phyloP scores from a whole-genome alignment of 2,113 vertebrate genomes.

The Entelurus aequoreus region DNA sequence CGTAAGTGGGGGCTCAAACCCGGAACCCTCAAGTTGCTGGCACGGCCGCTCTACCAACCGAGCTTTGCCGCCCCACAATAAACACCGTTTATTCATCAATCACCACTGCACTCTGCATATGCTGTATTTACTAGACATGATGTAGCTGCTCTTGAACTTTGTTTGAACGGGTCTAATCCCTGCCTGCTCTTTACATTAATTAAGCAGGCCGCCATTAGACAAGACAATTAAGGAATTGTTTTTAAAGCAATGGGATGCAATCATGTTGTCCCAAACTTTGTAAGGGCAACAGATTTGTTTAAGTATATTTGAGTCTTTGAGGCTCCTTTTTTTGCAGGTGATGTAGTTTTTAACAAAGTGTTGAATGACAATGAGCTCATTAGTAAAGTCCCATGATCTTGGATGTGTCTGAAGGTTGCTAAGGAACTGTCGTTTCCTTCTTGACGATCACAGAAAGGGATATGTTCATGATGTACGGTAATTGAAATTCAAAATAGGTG shows the following conservation, averaged over 20 bases:
- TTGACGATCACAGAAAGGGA: not conserved
- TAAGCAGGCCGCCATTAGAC: conserved; percentile 28
- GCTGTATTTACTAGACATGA: conserved; percentile 28
- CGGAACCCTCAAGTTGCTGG: no score
- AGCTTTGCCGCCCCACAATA: no score
- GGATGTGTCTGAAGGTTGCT: conserved; percentile 63
- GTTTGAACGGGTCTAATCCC: conserved; percentile 47
- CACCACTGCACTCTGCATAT: conserved; percentile 15
- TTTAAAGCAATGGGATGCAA: conserved; percentile 24
- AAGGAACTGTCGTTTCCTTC: conserved; percentile 59
- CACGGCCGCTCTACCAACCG: no score
- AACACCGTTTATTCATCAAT: conserved; percentile 43
- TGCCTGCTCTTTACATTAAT: conserved; percentile 37
- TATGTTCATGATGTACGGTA: not conserved
- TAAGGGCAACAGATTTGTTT: conserved; percentile 3
- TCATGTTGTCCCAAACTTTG: conserved; percentile 24
- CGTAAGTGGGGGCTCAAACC: no score
- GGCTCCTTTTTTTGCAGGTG: conserved; percentile 41
- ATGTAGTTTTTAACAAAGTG: conserved; percentile 57
- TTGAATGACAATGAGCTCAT: conserved; percentile 61
- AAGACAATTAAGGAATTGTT: conserved; percentile 39
- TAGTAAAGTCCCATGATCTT: conserved; percentile 62
- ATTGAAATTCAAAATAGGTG: no score
- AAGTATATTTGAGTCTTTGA: no score
- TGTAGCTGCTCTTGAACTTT: conserved; percentile 22